Percentiles rank a stretch among this genome's conserved stretches.
phyloP scores from a whole-genome alignment of 2,888 invertebrate species.

The Noctua pronuba region DNA sequence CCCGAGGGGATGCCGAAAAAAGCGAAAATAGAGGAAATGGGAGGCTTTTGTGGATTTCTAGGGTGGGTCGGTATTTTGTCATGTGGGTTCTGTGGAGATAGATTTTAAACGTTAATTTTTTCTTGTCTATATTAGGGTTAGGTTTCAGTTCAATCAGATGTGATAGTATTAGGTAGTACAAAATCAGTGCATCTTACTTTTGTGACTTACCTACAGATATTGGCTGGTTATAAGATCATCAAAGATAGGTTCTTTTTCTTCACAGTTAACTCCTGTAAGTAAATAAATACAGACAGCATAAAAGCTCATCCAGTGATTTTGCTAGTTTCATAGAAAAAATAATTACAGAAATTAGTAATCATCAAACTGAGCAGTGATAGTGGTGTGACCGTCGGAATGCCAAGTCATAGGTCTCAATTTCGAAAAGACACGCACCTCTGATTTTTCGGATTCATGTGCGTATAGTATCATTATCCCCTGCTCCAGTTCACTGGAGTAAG shows the following conservation, averaged over 20 bases:
- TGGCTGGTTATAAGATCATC: background rate
- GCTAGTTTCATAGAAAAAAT: too few relatives aligned
- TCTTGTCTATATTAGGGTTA: background rate
- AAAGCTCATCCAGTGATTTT: background rate
- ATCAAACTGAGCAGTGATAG: too few relatives aligned
- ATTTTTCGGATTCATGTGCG: too few relatives aligned
- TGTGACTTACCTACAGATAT: background rate
- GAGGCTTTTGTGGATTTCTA: slow-evolving; percentile 36
- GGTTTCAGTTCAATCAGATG: background rate
- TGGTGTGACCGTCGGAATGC: too few relatives aligned
- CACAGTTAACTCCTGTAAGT: too few relatives aligned
- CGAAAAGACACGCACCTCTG: too few relatives aligned
- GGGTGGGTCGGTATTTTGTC: slow-evolving; percentile 23
- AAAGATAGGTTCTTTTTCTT: background rate
- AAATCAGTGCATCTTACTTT: background rate
- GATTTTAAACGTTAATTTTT: background rate
- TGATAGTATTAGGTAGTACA: too few relatives aligned
- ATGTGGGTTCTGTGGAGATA: slow-evolving; percentile 19
- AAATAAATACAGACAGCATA: background rate
- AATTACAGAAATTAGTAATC: too few relatives aligned
- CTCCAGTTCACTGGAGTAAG: too few relatives aligned
- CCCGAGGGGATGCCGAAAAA: slow-evolving; percentile 53
- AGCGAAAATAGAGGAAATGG: slow-evolving; percentile 37
- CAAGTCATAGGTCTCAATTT: too few relatives aligned
- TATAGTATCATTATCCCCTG: too few relatives aligned